phyloP scores from a whole-genome alignment of 2,113 vertebrate species.

The Mus musculus region GRCm39 chr11:118230001-118230500 shows the following conservation, averaged over 20 bases:
- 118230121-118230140: accelerated
- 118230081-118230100: accelerated
- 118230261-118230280: accelerated
- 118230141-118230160: background rate
- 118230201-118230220: background rate
- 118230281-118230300: background rate
- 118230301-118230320: background rate
- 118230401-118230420: background rate
- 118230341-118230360: accelerated
- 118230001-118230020: background rate
- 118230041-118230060: background rate
- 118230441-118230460: background rate
- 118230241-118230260: no score
- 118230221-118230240: background rate
- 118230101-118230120: background rate
- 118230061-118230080: accelerated
- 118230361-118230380: background rate
- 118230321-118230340: accelerated
- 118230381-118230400: accelerated
- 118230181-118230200: accelerated
- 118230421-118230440: background rate
- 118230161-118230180: accelerated
- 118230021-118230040: background rate
- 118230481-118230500: no score
- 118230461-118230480: background rate